Conservation (phyloP, 2,888 invertebrate species). For the Lochmaea capreae region DNA sequence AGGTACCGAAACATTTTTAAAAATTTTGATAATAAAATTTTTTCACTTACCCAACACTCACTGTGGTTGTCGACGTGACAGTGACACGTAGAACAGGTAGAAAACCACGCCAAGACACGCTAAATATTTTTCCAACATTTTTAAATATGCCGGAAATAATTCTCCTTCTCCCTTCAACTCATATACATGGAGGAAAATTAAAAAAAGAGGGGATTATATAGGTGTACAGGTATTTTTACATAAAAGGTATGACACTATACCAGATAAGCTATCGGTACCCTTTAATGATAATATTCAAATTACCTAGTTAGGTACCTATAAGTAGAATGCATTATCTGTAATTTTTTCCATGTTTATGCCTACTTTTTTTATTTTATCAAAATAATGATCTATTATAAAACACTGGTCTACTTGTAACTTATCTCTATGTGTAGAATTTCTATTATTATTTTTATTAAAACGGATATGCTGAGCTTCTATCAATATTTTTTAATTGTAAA, state of each 20-base stretch:
- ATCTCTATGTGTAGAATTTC: neutral
- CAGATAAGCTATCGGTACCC: conserved; percentile 38
- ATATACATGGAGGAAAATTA: neutral
- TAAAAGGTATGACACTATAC: conserved; percentile 34
- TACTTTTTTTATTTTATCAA: conserved; percentile 20
- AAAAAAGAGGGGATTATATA: conserved; percentile 24
- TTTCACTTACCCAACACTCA: conserved; percentile 28
- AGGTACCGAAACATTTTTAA: too few relatives aligned
- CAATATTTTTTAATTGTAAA: too few relatives aligned
- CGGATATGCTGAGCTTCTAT: neutral
- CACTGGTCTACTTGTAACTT: neutral
- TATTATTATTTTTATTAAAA: conserved; percentile 11
- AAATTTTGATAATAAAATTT: too few relatives aligned
- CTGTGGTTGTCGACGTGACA: conserved; percentile 22
- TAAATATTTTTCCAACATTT: conserved; percentile 41
- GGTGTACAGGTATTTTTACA: conserved; percentile 26
- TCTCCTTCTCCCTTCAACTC: conserved; percentile 25
- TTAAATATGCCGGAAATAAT: conserved; percentile 37
- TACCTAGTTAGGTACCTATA: conserved; percentile 36
- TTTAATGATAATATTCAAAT: conserved; percentile 41
- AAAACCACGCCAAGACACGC: conserved; percentile 36
- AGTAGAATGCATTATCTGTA: conserved; percentile 39
- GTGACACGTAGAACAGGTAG: conserved; percentile 39
- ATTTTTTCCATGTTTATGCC: conserved; percentile 33
- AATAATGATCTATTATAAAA: conserved; percentile 19